These are phyloP conservation scores for Chionomys nivalis DNA, from an alignment of 2,113 vertebrate genomes.

Conservation along the genomic window DNA sequence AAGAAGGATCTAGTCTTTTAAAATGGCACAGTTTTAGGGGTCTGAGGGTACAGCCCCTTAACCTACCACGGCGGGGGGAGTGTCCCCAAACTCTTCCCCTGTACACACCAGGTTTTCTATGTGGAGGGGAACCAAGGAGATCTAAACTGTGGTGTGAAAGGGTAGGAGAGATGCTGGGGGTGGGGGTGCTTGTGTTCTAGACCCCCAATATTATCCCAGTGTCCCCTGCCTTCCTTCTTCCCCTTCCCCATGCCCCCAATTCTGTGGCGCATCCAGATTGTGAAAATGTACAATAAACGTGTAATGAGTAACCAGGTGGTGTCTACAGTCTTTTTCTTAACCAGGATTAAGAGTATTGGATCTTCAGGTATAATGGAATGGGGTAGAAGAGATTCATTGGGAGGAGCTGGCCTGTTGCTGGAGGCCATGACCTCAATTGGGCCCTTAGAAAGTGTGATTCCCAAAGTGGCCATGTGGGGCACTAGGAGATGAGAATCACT, in stretches of 20 bases:
- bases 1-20: conserved; percentile 65
- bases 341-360: not conserved
- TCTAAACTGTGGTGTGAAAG: conserved; percentile 77
- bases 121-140: conserved; percentile 72
- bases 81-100: conserved; percentile 40
- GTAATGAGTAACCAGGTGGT: conserved; percentile 78
- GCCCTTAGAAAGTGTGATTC: conserved; percentile 41
- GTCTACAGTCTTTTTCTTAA: conserved; percentile 61
- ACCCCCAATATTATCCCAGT: conserved; percentile 78
- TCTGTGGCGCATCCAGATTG: conserved; percentile 83
- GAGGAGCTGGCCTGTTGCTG: not conserved
- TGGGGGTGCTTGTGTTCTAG: conserved; percentile 75
- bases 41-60: conserved; percentile 71
- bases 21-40: conserved; percentile 80
- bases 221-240: conserved; percentile 72
- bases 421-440: conserved; percentile 57
- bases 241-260: conserved; percentile 72
- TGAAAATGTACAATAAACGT: conserved; percentile 86
- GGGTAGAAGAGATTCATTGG: conserved; percentile 21
- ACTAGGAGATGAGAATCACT: not conserved
- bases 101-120: conserved; percentile 66
- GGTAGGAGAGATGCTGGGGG: conserved; percentile 82
- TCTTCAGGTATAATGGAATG: not conserved
- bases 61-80: conserved; percentile 68
- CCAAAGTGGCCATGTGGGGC: conserved; percentile 24